phyloP scores from a whole-genome alignment of 1,140 invertebrate species.

The Bicyclus anynana region DNA sequence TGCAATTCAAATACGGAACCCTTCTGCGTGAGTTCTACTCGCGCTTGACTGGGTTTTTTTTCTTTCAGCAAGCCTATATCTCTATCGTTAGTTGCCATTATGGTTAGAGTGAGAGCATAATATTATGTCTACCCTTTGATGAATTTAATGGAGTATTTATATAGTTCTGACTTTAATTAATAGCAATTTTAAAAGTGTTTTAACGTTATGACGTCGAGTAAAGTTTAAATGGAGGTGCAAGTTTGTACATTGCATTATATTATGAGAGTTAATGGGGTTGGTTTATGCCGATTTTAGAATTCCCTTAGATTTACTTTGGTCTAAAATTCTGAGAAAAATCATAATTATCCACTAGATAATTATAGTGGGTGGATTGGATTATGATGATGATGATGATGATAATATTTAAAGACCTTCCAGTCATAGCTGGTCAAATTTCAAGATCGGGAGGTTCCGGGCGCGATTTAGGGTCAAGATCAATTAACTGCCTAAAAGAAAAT shows the following conservation, averaged over 20 bases:
- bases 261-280: background rate
- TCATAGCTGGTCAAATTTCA: too few species aligned
- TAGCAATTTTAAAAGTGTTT: background rate
- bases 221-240: background rate
- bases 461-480: too few species aligned
- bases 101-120: background rate
- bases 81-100: slow-evolving; percentile 1
- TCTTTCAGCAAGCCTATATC: background rate
- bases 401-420: too few species aligned
- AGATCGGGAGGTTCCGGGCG: too few species aligned
- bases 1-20: background rate
- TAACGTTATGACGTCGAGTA: background rate
- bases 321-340: too few species aligned
- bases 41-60: background rate
- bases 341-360: too few species aligned
- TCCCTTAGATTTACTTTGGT: too few species aligned
- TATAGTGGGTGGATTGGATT: too few species aligned
- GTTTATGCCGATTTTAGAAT: background rate
- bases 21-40: background rate
- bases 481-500: too few species aligned
- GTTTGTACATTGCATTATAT: background rate
- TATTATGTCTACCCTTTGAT: slow-evolving; percentile 3
- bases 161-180: background rate
- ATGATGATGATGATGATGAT: too few species aligned
- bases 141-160: slow-evolving; percentile 3